Percentiles rank a stretch among this genome's conserved stretches.
Conservation (phyloP, 2,113 vertebrate genomes). For the Psilopsiagon aymara region DNA sequence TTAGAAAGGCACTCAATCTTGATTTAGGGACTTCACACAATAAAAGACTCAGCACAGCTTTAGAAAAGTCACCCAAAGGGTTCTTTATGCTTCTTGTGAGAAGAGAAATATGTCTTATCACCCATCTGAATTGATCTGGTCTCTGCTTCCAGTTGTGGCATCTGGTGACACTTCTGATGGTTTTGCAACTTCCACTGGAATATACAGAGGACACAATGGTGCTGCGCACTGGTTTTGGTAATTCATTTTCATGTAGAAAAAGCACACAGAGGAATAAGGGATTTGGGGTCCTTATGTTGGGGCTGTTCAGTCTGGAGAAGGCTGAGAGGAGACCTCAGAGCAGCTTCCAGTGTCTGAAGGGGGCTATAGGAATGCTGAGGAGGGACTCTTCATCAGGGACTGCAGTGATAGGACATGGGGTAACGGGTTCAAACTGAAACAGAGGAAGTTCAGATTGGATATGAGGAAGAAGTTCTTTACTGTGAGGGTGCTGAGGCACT, state of each 20-base stretch:
- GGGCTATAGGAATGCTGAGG: too few relatives aligned
- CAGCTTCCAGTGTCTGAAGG: too few relatives aligned
- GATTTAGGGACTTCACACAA: neutral
- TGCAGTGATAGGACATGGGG: too few relatives aligned
- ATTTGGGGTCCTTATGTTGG: neutral
- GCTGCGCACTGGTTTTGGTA: neutral
- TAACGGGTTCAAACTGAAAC: rapidly evolving
- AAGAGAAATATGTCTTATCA: neutral
- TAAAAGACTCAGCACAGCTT: neutral
- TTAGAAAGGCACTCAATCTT: neutral
- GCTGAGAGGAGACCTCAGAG: too few relatives aligned
- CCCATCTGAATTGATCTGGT: neutral
- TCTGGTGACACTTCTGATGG: neutral
- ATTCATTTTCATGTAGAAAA: neutral
- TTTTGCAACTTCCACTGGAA: neutral
- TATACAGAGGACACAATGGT: neutral
- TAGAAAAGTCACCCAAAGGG: neutral
- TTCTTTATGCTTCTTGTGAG: neutral
- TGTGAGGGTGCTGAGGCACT: too few relatives aligned
- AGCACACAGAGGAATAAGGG: neutral
- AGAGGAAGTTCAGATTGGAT: too few relatives aligned
- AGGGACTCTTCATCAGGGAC: too few relatives aligned
- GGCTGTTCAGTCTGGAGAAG: too few relatives aligned
- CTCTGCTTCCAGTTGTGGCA: neutral
- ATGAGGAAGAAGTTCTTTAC: too few relatives aligned